A percentile compares a stretch with the other conserved stretches of the same genome.
Conservation (phyloP, 2,113 vertebrate genomes). For the Fregata magnificens region DNA sequence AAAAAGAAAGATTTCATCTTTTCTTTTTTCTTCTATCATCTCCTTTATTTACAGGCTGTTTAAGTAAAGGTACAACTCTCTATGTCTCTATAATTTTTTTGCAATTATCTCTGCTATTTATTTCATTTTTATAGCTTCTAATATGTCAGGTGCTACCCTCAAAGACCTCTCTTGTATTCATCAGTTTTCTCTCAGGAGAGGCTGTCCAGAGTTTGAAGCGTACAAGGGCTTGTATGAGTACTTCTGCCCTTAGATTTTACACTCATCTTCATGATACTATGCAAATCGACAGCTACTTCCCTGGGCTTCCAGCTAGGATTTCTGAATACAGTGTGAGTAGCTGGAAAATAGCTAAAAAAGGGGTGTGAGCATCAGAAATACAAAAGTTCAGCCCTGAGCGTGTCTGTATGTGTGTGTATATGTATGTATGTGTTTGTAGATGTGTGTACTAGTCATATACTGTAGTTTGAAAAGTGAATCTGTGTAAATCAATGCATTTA, state of each 20-base stretch:
- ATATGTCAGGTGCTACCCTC: not conserved
- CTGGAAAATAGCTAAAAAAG: slow-evolving; percentile 1
- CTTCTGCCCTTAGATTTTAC: slow-evolving; percentile 6
- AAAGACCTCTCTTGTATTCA: not conserved
- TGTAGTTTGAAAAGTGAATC: slow-evolving; percentile 45
- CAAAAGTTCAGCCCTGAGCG: not conserved
- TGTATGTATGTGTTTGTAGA: not conserved
- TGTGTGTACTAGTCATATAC: not conserved
- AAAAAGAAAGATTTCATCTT: not conserved
- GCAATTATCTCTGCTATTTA: not conserved
- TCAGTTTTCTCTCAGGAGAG: slow-evolving; percentile 27
- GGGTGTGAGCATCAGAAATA: not conserved
- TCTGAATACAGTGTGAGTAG: not conserved
- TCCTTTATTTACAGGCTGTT: not conserved
- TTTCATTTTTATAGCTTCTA: slow-evolving; percentile 19
- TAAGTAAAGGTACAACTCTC: not conserved
- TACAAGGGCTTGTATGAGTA: not conserved
- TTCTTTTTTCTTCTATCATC: not conserved
- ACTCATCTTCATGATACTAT: slow-evolving; percentile 11
- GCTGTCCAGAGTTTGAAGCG: not conserved
- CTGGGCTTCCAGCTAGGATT: slow-evolving; percentile 17
- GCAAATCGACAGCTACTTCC: slow-evolving; percentile 8
- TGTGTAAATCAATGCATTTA: slow-evolving; percentile 66
- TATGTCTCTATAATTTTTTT: not conserved
- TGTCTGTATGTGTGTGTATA: not conserved